Evolutionary conservation across 1,140 invertebrate genomes (phyloP), one percentile per base, ranked within the genome.

Genomic region (Solenopsis fugax): DNA sequence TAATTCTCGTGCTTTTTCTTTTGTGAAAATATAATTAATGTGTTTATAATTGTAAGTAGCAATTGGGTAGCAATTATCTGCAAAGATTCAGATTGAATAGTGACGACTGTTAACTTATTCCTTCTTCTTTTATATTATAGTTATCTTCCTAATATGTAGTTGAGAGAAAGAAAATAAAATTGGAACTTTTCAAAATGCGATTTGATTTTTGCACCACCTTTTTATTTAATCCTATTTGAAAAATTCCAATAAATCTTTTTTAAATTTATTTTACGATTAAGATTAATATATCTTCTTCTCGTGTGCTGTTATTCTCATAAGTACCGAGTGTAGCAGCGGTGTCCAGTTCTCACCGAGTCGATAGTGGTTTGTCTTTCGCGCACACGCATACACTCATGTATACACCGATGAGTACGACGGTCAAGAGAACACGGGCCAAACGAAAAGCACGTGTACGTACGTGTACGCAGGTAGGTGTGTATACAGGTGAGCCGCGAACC

Each of bases 341-440:
- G 93, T 94, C 92, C 92, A 95, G 94, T 95, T 95, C 94, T 95
- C 94, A 95, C 94, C 93, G 89, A 89, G 90, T 72, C 89, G 87
- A 88, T 90, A 90, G 88, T 87, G 62, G 54, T 54, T 64, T 62
- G 60, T 29, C 88, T 84, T 82, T 62, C 64, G 65, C 69, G 73
- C 37, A 69, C 37, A 85, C 64, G 84, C 29, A 85, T 37, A 88
- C 64, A 48, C 60, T 88, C 80, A n/a, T 67, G 50, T 4, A 18
- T 18, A 64, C n/a, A 37, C n/a, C 9, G 21, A 10, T 4, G 21
- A 71, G 16, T 71, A 71, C 18, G 34, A 29, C 16, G 45, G 34
- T 81, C 77, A 71, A 62, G 75, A 58, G 37, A 48, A 62, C 54
- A 45, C 69, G 54, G 24, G 21, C 48, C 13, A 16, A 50, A 64